A percentile compares a stretch with the other conserved stretches of the same genome.
Evolutionary conservation across 2,888 invertebrate species (phyloP).

Genomic region (Phyllotreta striolata): DNA sequence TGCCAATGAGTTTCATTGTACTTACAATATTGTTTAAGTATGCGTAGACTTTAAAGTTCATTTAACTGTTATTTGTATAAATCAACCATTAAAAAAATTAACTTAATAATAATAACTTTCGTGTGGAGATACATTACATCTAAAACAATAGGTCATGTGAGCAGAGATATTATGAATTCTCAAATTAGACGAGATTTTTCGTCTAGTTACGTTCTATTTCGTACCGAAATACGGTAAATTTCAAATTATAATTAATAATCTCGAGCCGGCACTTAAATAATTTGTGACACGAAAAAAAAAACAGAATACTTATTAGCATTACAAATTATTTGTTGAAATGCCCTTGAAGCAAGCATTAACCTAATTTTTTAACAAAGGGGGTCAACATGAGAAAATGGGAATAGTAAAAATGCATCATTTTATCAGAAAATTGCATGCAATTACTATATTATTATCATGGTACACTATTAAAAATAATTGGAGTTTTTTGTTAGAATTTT

Average conservation of each 20-base stretch:
- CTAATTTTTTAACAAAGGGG: constrained; percentile 2
- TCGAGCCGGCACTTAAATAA: constrained; percentile 11
- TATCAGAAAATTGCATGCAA: too few relatives aligned
- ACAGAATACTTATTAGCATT: constrained; percentile 11
- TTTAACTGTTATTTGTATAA: constrained; percentile 3
- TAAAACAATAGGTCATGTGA: constrained; percentile 19
- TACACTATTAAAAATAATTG: too few relatives aligned
- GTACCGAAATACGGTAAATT: constrained; percentile 13
- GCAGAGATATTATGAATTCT: constrained; percentile 6
- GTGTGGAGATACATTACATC: background rate
- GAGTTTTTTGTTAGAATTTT: too few relatives aligned
- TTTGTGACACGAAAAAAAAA: constrained; percentile 2
- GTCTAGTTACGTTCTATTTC: constrained; percentile 20
- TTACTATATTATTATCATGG: background rate
- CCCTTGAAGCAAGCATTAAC: constrained; percentile 9
- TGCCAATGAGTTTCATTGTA: too few relatives aligned
- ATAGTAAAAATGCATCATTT: too few relatives aligned
- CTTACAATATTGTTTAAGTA: too few relatives aligned
- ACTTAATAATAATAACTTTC: constrained; percentile 5
- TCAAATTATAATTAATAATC: constrained; percentile 6
- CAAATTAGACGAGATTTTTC: constrained; percentile 18
- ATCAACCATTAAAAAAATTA: constrained; percentile 6
- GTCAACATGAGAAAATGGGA: too few relatives aligned
- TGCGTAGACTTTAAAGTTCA: too few relatives aligned
- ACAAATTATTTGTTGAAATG: constrained; percentile 1